phyloP scores from a whole-genome alignment of 53 echinoderm and acorn worm species.

The Henricia sp. region DNA sequence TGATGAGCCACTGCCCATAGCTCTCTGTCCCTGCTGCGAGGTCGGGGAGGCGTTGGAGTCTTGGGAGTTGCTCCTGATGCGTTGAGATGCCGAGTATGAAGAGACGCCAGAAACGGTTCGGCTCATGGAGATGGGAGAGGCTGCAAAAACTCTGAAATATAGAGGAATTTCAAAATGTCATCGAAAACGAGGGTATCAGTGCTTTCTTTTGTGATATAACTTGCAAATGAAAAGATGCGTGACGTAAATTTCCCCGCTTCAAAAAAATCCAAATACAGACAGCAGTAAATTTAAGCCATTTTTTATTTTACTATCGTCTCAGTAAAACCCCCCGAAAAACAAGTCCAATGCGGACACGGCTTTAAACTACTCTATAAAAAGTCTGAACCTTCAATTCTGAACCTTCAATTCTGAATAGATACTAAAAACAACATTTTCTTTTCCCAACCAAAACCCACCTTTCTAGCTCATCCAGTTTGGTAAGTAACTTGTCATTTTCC shows the following conservation, averaged over 20 bases:
- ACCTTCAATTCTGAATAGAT: neutral
- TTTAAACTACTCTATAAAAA: too few species aligned
- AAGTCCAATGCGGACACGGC: too few species aligned
- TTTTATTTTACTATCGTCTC: too few species aligned
- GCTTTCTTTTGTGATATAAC: too few species aligned
- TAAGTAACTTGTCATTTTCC: slow-evolving; percentile 90
- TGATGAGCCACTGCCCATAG: neutral
- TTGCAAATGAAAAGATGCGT: too few species aligned
- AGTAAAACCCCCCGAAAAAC: too few species aligned
- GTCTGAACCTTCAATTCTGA: neutral
- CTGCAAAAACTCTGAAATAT: slow-evolving; percentile 80
- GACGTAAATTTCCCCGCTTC: too few species aligned
- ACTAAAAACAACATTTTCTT: neutral
- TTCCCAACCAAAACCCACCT: slow-evolving; percentile 51
- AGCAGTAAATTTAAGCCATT: too few species aligned
- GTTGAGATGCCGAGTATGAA: slow-evolving; percentile 29
- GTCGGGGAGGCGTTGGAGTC: slow-evolving; percentile 27
- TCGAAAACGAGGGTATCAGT: too few species aligned
- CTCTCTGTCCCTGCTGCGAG: slow-evolving; percentile 18
- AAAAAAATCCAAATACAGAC: too few species aligned
- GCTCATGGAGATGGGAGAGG: slow-evolving; percentile 80
- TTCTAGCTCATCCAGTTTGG: slow-evolving; percentile 87
- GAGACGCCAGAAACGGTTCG: slow-evolving; percentile 50
- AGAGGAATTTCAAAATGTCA: neutral
- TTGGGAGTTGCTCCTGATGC: slow-evolving; percentile 21